Evolutionary conservation across 1,140 invertebrate species (phyloP), one percentile per base, ranked within the genome.

Genomic region (Samia ricini): DNA sequence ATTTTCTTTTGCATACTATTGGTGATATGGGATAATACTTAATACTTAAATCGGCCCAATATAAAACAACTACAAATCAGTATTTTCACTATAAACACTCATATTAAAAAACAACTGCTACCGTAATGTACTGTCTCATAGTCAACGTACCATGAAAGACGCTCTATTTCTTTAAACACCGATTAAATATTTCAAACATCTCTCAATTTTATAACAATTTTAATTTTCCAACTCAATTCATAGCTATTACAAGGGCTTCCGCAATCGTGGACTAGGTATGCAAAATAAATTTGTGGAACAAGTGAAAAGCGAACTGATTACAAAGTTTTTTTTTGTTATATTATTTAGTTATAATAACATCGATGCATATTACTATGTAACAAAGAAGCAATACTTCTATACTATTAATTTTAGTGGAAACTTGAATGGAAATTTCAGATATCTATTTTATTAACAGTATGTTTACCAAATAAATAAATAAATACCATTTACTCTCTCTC

Each of bases 181-280:
- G 26, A 10, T 8, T 29, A 42, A 5, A 42, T n/a, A 15, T 15
- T 42, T 1, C 12, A 42, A 42, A 15, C 33, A 15, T 15, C 7
- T 57, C 51, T 23, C 64, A 33, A 55, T 62, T 67, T 66, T 64
- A 60, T 62, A n/a, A n/a, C n/a, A 72, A 72, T 66, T 65, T 36
- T 59, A 72, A 66, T 69, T 72, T 69, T 72, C 63, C 61, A 64
- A 56, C 64, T 67, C 66, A 63, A 66, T 67, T 64, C 62, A 57
- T 50, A 52, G 64, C 67, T 67, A 66, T 69, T 71, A 62, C 59
- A 36, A 26, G 36, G 42, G 49, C 60, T 67, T 64, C 66, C 62
- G 71, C 66, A 67, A 57, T 63, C 59, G 69, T 60, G 69, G 19
- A 48, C 48, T 19, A n/a, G n/a, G n/a, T n/a, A 42, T 63, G 42